Evolutionary conservation across 2,797 vertebrate species (phyloP), one percentile per base, ranked within the genome.

Genomic region (Sciurus carolinensis): DNA sequence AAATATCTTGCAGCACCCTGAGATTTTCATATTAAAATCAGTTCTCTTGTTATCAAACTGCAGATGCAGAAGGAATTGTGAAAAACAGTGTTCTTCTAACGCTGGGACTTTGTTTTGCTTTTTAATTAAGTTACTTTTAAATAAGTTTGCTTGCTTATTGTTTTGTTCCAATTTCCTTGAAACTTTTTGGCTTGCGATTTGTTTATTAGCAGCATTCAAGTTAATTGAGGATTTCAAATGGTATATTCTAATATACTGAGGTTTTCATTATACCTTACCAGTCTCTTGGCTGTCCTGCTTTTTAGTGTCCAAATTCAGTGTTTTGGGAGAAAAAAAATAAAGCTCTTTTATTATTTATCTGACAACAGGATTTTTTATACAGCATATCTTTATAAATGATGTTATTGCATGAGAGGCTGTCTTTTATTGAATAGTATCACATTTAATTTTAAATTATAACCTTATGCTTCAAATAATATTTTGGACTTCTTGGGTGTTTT

Each of bases 381-480:
- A 83, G 79, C 1, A 18, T 90, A 33, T 57, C 22, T 96, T 95
- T 91, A 75, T 87, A 95, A 96, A 83, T 94, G 36, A 73, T 80
- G 33, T 39, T 64, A 84, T 85, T 67, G 54, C 9, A 86, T 24
- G 44, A 90, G 50, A 89, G 6, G 7, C 57, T 93, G 28, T 79
- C 62, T 95, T 94, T 95, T 84, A 62, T 57, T 95, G 44, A 28
- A 24, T 79, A 83, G 50, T 88, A 85, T 28, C 95, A 14, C 26
- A 92, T 80, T 96, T 95, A 88, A 92, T 72, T 67, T 95, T 80
- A 85, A 88, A 76, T 82, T 85, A 91, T 80, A 75, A 93, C 24
- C 28, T 67, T 57, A 62, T 91, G 6, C 33, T 89, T 93, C 81
- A 92, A 81, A 30, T 97, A 88, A 54, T 85, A 59, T 75, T 93